Percentiles rank a stretch among this genome's conserved stretches.
phyloP scores from a whole-genome alignment of 2,113 vertebrate genomes.

The Lagopus muta region DNA sequence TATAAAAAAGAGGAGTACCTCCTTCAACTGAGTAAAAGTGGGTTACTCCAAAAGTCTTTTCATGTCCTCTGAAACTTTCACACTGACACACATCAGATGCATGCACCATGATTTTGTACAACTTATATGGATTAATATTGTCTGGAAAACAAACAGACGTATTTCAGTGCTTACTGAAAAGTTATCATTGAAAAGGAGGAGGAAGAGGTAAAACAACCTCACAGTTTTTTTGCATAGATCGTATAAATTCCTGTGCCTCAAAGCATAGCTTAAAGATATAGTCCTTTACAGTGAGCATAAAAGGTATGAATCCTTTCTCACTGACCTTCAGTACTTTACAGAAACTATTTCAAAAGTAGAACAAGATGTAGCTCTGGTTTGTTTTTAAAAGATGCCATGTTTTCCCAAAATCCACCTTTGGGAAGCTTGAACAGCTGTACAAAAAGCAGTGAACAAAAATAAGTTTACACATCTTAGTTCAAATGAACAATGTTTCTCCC shows the following conservation, averaged over 20 bases:
- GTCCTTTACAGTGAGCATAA: background rate
- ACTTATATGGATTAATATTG: slow-evolving; percentile 30
- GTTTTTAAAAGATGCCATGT: background rate
- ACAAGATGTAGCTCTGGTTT: accelerated
- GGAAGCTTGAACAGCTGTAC: background rate
- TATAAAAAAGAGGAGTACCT: slow-evolving; percentile 70
- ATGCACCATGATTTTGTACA: slow-evolving; percentile 51
- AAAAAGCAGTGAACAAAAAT: background rate
- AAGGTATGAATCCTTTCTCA: background rate
- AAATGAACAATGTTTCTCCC: background rate
- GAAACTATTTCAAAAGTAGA: background rate
- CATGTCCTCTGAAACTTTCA: slow-evolving; percentile 72
- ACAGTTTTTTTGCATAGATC: background rate
- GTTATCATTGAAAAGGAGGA: background rate
- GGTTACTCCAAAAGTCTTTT: slow-evolving; percentile 74
- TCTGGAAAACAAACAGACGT: slow-evolving; percentile 32
- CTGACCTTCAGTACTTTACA: background rate
- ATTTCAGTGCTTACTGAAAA: background rate
- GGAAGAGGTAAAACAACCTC: background rate
- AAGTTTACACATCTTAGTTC: background rate
- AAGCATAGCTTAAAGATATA: background rate
- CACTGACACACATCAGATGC: slow-evolving; percentile 60
- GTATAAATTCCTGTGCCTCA: background rate
- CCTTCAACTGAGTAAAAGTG: slow-evolving; percentile 79
- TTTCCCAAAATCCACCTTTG: background rate